These are phyloP conservation scores for Leptodactylus fallax DNA, from an alignment of 2,797 vertebrate genomes.

Conservation along the genomic window DNA sequence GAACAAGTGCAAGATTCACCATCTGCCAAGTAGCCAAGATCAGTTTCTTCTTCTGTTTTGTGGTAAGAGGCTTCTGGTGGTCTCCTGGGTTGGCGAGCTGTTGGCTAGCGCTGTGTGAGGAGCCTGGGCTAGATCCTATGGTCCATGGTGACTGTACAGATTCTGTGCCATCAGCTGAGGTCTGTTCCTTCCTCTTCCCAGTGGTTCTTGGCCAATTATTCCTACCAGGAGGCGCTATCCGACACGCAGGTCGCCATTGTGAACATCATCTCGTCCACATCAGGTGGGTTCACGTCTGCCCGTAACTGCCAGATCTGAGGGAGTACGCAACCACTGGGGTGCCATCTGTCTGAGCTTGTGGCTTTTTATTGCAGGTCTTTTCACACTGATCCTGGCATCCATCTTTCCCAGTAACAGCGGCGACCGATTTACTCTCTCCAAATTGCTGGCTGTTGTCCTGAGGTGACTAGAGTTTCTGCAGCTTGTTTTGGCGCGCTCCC, in stretches of 20 bases:
- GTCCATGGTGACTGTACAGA: background rate
- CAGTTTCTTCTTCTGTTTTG: constrained; percentile 98
- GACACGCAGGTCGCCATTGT: constrained; percentile 94
- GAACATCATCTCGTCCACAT: constrained; percentile 94
- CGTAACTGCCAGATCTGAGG: background rate
- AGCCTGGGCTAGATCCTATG: background rate
- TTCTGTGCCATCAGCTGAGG: constrained; percentile 19
- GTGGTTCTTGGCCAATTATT: constrained; percentile 96
- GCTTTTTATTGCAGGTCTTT: constrained; percentile 81
- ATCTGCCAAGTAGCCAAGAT: constrained; percentile 95
- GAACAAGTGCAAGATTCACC: constrained; percentile 88
- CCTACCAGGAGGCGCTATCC: constrained; percentile 94
- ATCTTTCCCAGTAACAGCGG: constrained; percentile 97
- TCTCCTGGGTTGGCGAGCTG: background rate
- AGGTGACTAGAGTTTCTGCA: constrained; percentile 78
- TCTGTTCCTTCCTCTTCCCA: constrained; percentile 68
- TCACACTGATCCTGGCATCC: constrained; percentile 92
- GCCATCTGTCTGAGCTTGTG: background rate
- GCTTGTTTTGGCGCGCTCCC: rapidly evolving
- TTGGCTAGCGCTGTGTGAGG: no score
- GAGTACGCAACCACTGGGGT: background rate
- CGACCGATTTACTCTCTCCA: constrained; percentile 95
- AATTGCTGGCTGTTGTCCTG: constrained; percentile 90
- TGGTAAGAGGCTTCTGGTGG: constrained; percentile 79
- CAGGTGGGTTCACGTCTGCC: constrained; percentile 79